Base-by-base conservation (phyloP, 2,888 invertebrate species). In the Sericinus montela region DNA sequence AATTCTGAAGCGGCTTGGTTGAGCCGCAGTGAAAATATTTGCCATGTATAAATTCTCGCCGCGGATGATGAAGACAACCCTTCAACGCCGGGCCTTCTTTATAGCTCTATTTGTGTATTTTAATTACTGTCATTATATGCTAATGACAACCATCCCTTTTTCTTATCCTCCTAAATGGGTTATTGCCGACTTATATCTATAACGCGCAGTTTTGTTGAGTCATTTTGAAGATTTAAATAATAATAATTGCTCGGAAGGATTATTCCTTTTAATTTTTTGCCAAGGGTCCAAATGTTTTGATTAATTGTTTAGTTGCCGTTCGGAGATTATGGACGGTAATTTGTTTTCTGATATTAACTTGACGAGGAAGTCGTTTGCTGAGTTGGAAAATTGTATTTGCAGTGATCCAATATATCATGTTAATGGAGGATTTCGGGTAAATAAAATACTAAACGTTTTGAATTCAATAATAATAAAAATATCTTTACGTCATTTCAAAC, bases 111-210 rank as follows among this genome's bases (percentile, higher is more conserved):
- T 91, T 91, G 91, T 91, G 91, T 91, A 91, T 91, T 91, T 92
- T 92, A 92, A 92, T 92, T 91, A 91, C 91, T 89, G 90, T 91
- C 91, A 91, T 92, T 92, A 92, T 91, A 89, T 89, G 88, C 87
- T 89, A 89, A 89, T 86, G 89, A 85, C 87, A 80, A 75, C 78
- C 85, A 86, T 88, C 88, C 89, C 89, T 89, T 89, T 89, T 89
- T 89, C 89, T 89, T 89, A 89, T 87, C 89, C 89, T 76, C 63
- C 78, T 72, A 83, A 89, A 89, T 88, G 87, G 88, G 85, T 87
- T 87, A 86, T 80, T 75, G 77, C 84, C 70, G 82, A 71, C 80
- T 85, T 85, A 83, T 86, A 86, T 86, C 80, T 87, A 76, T 80
- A 77, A 75, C 61, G 70, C 61, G 62, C 76, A 81, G 74, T 79